These are phyloP conservation scores for Sparidentex hasta DNA, from an alignment of 2,797 vertebrate species.

Conservation along the genomic window DNA sequence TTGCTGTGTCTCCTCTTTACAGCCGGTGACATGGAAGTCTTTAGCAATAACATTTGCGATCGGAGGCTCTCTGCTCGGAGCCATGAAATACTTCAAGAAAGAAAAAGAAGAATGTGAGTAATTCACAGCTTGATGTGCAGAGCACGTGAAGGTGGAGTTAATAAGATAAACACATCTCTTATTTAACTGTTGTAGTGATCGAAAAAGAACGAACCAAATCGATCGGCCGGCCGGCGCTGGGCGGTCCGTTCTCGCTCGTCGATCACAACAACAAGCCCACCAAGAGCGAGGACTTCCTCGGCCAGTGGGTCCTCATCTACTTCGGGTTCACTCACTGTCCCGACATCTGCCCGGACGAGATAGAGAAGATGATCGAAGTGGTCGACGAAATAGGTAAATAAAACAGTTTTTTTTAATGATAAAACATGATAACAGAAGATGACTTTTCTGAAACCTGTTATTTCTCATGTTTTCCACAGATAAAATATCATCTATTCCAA, in stretches of 20 bases:
- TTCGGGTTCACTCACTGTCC: constrained; percentile 99
- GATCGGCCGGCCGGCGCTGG: constrained; percentile 91
- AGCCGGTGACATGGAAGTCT: constrained; percentile 97
- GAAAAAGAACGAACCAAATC: constrained; percentile 89
- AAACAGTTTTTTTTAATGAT: rapidly evolving
- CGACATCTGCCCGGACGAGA: constrained; percentile 96
- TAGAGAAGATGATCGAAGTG: constrained; percentile 96
- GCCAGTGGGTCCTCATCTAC: constrained; percentile 95
- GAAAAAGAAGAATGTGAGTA: constrained; percentile 91
- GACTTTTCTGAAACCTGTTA: background rate
- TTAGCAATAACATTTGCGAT: constrained; percentile 90
- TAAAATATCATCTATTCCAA: constrained; percentile 88
- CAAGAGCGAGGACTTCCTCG: constrained; percentile 90
- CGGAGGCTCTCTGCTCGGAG: constrained; percentile 88
- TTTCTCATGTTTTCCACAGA: constrained; percentile 79
- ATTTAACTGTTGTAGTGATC: constrained; percentile 81
- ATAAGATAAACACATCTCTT: background rate
- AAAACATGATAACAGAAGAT: background rate
- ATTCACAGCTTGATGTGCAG: background rate
- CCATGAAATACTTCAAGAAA: constrained; percentile 92
- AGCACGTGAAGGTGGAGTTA: background rate
- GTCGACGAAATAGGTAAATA: constrained; percentile 93
- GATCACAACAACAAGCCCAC: constrained; percentile 89
- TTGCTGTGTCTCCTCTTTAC: constrained; percentile 50
- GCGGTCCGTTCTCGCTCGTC: constrained; percentile 93